Evolutionary conservation across 92 coral and sea anemone species (phyloP).

Genomic region (Virgularia gustaviana): DNA sequence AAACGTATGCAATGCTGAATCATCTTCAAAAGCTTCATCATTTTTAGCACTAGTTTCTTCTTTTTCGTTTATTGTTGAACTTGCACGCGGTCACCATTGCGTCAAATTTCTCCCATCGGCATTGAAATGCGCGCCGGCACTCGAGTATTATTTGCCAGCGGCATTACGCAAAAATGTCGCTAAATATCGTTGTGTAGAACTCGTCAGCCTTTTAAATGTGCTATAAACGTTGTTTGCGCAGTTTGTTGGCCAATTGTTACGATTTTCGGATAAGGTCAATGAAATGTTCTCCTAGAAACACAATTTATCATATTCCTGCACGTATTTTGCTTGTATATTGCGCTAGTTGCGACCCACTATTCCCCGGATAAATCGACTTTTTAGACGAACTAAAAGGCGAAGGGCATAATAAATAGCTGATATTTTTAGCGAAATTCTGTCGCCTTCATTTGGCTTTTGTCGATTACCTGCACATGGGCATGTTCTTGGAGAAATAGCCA

Average conservation of each 20-base stretch:
- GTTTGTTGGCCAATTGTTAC: too few relatives aligned
- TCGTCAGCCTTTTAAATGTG: background rate
- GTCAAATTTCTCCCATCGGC: background rate
- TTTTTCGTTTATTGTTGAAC: too few relatives aligned
- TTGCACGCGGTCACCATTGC: background rate
- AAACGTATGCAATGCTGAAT: background rate
- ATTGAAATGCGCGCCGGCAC: background rate
- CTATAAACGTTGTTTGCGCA: background rate
- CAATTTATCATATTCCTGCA: background rate
- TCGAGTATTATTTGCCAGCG: background rate
- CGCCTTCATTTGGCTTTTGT: background rate
- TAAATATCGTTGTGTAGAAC: background rate
- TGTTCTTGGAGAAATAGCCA: background rate
- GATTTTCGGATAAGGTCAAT: too few relatives aligned
- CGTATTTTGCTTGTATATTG: background rate
- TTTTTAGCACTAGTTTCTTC: too few relatives aligned
- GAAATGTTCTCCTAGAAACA: background rate
- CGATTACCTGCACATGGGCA: background rate
- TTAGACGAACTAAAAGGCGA: background rate
- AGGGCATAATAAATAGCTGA: background rate
- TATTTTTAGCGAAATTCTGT: background rate
- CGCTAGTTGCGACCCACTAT: background rate
- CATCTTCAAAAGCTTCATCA: too few relatives aligned
- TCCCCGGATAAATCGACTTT: background rate
- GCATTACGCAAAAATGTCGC: background rate